Evolutionary conservation across 1,140 invertebrate genomes (phyloP).

Genomic region (Chelonus insularis): DNA sequence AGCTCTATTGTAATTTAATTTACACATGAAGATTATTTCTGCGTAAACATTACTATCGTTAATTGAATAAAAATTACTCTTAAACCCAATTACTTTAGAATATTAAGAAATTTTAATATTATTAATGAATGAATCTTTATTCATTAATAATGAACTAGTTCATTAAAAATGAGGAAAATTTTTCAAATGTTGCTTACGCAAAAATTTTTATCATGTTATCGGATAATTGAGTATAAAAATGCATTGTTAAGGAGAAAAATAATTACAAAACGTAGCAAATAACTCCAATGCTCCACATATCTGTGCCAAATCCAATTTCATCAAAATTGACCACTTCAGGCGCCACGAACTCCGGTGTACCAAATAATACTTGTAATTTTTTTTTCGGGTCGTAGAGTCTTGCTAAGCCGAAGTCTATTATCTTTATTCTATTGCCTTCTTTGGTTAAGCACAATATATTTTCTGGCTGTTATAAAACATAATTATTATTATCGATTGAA

Average conservation of each 20-base stretch:
- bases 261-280: constrained; percentile 98
- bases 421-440: constrained; percentile 95
- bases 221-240: constrained; percentile 11
- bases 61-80: too few relatives aligned
- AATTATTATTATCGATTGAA: constrained; percentile 8
- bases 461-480: constrained; percentile 74
- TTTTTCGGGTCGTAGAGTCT: constrained; percentile 89
- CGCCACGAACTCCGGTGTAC: constrained; percentile 98
- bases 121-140: too few relatives aligned
- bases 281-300: constrained; percentile 98
- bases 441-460: constrained; percentile 95
- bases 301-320: constrained; percentile 89
- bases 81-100: too few relatives aligned
- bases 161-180: too few relatives aligned
- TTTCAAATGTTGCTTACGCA: too few relatives aligned
- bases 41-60: too few relatives aligned
- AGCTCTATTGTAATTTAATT: too few relatives aligned
- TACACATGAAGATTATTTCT: too few relatives aligned
- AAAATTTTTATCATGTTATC: too few relatives aligned
- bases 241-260: constrained; percentile 22
- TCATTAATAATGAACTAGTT: too few relatives aligned
- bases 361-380: constrained; percentile 90
- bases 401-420: constrained; percentile 96
- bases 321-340: constrained; percentile 99
- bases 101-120: too few relatives aligned